Base-by-base conservation (phyloP, 2,888 invertebrate genomes). In the Aplocera efformata region DNA sequence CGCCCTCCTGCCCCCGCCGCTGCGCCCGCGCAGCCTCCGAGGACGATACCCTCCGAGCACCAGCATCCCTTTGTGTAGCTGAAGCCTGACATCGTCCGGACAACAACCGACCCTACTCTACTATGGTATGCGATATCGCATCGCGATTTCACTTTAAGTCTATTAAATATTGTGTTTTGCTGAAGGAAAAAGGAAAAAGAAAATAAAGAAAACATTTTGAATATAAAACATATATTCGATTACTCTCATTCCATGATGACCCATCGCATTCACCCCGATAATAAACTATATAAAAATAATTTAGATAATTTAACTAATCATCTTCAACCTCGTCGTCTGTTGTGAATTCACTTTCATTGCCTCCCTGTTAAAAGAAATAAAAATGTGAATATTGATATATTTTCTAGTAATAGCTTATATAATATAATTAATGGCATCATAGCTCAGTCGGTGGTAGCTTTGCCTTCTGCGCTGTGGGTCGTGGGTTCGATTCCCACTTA, bases 281-380 rank as follows among this genome's bases (percentile, higher is more conserved):
- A 84, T 84, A 86, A 80, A 82, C 79, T 83, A 79, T 86, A 84
- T 81, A 88, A 86, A 85, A 85, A 86, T 88, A 86, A 85, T 69
- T 82, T 82, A 83, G 57, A 56, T 62, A 67, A 71, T 70, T 57
- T 60, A 49, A 57, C 67, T 79, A 81, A 57, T 90, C 90, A 55
- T 91, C 91, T 56, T 90, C 91, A 29, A 90, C 90, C 56, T 91
- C 91, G 72, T 91, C 90, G 69, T 91, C 91, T 75, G 91, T 91
- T 60, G 91, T 91, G 60, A 90, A 91, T 69, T 91, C 91, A 72
- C 91, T 91, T 62, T 91, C 90, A 71, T 91, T 90, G 67, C 89
- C 89, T 47, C 85, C 89, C 89, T 89, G 81, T 32, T 41, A 46
- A 69, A 56, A 17, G 13, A 17, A 17, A 3, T 17, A 17, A 3